Conservation (phyloP, 2,797 vertebrate genomes). For the Dendrocincla fuliginosa region DNA sequence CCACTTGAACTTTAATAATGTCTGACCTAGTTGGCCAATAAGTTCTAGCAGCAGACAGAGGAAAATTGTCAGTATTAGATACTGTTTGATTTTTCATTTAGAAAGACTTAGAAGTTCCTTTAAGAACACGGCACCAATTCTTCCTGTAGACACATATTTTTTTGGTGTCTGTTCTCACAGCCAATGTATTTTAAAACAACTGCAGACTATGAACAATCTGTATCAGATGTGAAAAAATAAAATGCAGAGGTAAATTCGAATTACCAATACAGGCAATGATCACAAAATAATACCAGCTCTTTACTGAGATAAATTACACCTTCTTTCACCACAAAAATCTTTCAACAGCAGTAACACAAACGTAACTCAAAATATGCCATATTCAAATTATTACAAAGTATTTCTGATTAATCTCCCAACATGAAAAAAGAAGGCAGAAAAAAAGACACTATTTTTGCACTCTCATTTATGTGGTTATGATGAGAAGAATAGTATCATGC, state of each 20-base stretch:
- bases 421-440: background rate
- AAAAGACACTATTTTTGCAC: background rate
- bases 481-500: background rate
- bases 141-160: slow-evolving; percentile 57
- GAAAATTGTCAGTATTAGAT: slow-evolving; percentile 74
- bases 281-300: background rate
- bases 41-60: slow-evolving; percentile 75
- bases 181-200: slow-evolving; percentile 26
- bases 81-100: slow-evolving; percentile 77
- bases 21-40: slow-evolving; percentile 77
- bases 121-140: slow-evolving; percentile 68
- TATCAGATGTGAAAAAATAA: background rate
- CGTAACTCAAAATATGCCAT: background rate
- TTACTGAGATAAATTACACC: background rate
- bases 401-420: background rate
- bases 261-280: background rate
- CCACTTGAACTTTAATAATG: slow-evolving; percentile 80
- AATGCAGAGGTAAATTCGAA: slow-evolving; percentile 1
- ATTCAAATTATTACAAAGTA: background rate
- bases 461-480: background rate
- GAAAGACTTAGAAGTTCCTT: slow-evolving; percentile 71
- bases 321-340: background rate
- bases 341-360: background rate
- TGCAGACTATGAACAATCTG: background rate
- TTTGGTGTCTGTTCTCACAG: slow-evolving; percentile 18